These are phyloP conservation scores for Rhinogobius similis DNA, from an alignment of 2,113 vertebrate species.

Conservation along the genomic window DNA sequence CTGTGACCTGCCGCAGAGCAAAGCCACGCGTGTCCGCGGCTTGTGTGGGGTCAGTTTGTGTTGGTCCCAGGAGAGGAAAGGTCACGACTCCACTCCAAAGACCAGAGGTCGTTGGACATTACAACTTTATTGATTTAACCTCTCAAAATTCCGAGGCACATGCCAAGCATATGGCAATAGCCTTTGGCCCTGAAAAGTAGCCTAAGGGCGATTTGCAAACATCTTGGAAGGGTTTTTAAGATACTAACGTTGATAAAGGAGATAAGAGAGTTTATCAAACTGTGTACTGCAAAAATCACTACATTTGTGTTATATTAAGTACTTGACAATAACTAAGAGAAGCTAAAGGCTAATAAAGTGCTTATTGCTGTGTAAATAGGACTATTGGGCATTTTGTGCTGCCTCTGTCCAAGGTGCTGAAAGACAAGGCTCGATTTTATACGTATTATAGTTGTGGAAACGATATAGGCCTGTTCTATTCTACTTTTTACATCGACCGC, in stretches of 20 bases:
- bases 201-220: background rate
- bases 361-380: too few species aligned
- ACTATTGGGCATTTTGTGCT: background rate
- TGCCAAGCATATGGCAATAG: background rate
- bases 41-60: constrained; percentile 54
- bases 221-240: background rate
- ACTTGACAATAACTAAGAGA: too few species aligned
- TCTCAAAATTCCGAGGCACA: background rate
- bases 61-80: constrained; percentile 47
- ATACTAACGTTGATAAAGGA: too few species aligned
- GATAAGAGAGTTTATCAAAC: too few species aligned
- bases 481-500: too few species aligned
- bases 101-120: constrained; percentile 12
- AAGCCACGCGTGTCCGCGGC: constrained; percentile 37
- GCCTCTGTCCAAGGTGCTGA: constrained; percentile 56
- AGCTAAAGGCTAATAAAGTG: too few species aligned
- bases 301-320: too few species aligned
- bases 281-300: too few species aligned
- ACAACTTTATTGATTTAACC: constrained; percentile 11
- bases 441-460: too few species aligned
- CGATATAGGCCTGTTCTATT: too few species aligned
- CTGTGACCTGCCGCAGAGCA: constrained; percentile 11
- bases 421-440: background rate
- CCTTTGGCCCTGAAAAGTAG: background rate
- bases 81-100: constrained; percentile 46